Evolutionary conservation across 2,888 invertebrate species (phyloP).

Genomic region (Adelphocoris suturalis): DNA sequence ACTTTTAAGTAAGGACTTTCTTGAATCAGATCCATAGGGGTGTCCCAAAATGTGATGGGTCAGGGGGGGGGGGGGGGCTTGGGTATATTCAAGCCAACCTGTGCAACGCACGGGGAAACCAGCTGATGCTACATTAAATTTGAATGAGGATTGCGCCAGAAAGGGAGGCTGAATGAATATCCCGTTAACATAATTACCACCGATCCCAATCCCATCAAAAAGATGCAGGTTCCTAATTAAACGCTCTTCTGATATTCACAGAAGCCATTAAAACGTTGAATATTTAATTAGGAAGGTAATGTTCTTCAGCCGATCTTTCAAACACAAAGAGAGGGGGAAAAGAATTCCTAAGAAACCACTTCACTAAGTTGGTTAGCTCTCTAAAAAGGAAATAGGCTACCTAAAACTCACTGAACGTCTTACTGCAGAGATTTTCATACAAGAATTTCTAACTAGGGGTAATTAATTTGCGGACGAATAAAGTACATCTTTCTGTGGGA

Average conservation of each 20-base stretch:
- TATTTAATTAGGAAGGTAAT: not conserved
- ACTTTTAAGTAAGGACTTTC: too few relatives aligned
- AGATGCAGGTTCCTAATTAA: too few relatives aligned
- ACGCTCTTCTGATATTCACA: not conserved
- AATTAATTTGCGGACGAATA: conserved; percentile 1
- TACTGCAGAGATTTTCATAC: not conserved
- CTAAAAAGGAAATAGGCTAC: conserved; percentile 10
- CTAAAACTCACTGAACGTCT: conserved; percentile 10
- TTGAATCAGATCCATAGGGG: too few relatives aligned
- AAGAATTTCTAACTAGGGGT: not conserved
- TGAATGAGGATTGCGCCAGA: too few relatives aligned
- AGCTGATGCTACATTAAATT: too few relatives aligned
- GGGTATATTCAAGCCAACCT: too few relatives aligned
- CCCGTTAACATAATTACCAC: too few relatives aligned
- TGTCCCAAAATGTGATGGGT: too few relatives aligned
- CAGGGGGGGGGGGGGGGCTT: too few relatives aligned
- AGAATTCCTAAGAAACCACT: not conserved
- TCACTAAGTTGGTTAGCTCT: not conserved
- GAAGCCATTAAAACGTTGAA: conserved; percentile 23
- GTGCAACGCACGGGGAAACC: too few relatives aligned
- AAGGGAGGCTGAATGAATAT: too few relatives aligned
- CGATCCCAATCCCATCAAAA: too few relatives aligned
- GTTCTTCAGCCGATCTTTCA: not conserved
- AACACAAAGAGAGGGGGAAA: not conserved
- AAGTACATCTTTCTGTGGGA: not conserved